Evolutionary conservation across 2,888 invertebrate species (phyloP).

Genomic region (Andrena chrysosceles): DNA sequence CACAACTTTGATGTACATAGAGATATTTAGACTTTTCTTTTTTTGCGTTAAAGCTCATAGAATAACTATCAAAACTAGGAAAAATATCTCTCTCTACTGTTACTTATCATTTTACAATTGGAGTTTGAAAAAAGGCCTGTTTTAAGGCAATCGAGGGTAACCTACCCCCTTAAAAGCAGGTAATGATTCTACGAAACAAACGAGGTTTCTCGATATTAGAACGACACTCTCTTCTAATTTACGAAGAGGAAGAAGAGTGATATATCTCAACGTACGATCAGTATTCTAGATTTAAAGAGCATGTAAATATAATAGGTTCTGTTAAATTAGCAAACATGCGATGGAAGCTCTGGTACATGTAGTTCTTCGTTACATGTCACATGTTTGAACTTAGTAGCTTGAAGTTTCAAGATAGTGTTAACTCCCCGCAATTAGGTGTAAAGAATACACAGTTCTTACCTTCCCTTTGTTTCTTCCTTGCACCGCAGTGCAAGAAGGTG

Average conservation of each 20-base stretch:
- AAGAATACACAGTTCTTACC: constrained; percentile 51
- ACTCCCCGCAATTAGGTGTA: constrained; percentile 83
- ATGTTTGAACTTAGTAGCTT: neutral
- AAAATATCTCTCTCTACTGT: no score
- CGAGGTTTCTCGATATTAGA: neutral
- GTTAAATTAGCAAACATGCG: neutral
- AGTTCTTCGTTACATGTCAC: neutral
- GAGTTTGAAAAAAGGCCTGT: no score
- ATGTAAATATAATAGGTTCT: no score
- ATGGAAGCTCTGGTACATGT: neutral
- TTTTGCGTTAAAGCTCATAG: no score
- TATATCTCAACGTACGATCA: no score
- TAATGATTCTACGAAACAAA: neutral
- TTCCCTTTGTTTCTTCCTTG: constrained; percentile 1
- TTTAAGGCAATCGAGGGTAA: no score
- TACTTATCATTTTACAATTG: no score
- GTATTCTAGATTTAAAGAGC: no score
- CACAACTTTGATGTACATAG: no score
- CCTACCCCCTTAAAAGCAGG: neutral
- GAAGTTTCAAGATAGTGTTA: constrained; percentile 54
- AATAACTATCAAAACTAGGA: no score
- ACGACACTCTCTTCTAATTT: neutral
- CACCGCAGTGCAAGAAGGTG: neutral
- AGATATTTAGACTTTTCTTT: no score
- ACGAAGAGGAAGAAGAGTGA: no score